phyloP scores from a whole-genome alignment of 2,888 invertebrate genomes.

The Rotaria socialis region DNA sequence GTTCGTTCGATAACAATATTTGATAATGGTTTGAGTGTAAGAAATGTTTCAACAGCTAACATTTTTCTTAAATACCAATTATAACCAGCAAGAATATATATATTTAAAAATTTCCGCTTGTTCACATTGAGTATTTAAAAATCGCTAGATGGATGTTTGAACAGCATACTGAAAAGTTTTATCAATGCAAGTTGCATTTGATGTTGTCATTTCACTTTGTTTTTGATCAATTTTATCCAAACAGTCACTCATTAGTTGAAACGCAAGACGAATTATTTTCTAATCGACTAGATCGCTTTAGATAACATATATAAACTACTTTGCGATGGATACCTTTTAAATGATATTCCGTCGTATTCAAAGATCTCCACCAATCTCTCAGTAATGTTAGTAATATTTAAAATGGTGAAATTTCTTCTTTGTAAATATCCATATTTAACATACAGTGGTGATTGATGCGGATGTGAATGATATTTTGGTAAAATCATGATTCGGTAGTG shows the following conservation, averaged over 20 bases:
- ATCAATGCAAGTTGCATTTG: neutral
- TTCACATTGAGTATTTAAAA: neutral
- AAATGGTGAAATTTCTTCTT: no score
- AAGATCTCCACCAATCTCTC: neutral
- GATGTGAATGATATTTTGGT: no score
- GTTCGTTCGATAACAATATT: no score
- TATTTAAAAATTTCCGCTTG: no score
- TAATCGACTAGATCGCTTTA: neutral
- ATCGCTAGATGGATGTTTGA: neutral
- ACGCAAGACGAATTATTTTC: neutral
- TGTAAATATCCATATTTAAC: no score
- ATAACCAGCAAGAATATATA: no score
- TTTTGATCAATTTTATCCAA: neutral
- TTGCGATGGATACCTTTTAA: neutral
- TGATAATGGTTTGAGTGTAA: no score
- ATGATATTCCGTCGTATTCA: neutral
- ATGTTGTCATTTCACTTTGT: neutral
- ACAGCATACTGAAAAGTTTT: neutral
- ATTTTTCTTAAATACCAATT: no score
- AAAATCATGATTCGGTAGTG: no score
- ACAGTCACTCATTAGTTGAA: neutral
- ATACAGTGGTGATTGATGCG: no score
- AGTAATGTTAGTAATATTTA: neutral
- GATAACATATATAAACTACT: neutral
- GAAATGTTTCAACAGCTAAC: no score